These are phyloP conservation scores for Thalassarche chlororhynchos DNA, from an alignment of 2,113 vertebrate genomes.

Conservation along the genomic window DNA sequence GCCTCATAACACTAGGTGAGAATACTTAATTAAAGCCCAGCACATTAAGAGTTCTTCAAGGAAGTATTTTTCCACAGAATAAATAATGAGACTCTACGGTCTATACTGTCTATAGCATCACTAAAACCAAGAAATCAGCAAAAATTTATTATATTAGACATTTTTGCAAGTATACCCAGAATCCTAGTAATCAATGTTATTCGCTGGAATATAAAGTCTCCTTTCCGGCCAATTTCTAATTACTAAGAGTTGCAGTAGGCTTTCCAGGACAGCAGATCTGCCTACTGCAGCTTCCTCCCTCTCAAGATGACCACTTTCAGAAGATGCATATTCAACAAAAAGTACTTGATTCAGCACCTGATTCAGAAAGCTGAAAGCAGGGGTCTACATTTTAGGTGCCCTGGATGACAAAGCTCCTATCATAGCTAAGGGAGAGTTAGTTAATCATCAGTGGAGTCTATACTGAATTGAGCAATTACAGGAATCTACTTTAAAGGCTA, in stretches of 20 bases:
- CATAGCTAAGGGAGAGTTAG: neutral
- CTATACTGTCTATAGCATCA: neutral
- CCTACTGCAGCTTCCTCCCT: neutral
- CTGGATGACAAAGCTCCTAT: neutral
- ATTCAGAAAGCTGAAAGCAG: neutral
- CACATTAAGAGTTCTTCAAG: neutral
- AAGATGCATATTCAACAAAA: neutral
- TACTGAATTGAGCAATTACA: neutral
- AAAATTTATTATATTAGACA: neutral
- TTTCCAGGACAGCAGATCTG: constrained; percentile 16
- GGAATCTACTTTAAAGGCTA: neutral
- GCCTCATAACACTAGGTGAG: neutral
- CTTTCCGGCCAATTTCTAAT: constrained; percentile 9
- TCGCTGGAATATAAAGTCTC: neutral
- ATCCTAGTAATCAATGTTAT: neutral
- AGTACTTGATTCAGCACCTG: neutral
- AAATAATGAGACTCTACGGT: neutral
- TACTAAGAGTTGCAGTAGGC: neutral
- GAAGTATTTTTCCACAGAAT: neutral
- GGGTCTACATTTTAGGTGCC: neutral
- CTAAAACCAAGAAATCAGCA: neutral
- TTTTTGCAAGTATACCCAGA: constrained; percentile 29
- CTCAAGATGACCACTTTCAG: neutral
- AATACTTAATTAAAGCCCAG: neutral
- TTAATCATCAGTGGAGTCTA: neutral